A percentile compares a stretch with the other conserved stretches of the same genome.
Conservation (phyloP, 2,888 invertebrate genomes). For the Drosophila merina region DNA sequence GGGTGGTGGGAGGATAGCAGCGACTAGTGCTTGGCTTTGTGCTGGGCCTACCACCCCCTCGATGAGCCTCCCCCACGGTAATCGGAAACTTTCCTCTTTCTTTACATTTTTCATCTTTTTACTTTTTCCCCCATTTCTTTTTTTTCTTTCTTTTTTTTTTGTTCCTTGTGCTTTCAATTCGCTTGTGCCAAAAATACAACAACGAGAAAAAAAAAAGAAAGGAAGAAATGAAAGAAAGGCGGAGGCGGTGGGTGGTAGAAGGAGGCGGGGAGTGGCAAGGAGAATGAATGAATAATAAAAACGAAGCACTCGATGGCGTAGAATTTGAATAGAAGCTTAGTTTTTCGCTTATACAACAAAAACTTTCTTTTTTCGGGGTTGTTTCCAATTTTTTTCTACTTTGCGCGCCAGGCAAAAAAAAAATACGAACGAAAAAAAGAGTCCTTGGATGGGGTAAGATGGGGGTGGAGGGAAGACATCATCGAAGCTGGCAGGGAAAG, state of each 20-base stretch:
- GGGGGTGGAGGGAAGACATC: slow-evolving; percentile 45
- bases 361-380: slow-evolving; percentile 76
- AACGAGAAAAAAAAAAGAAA: slow-evolving; percentile 38
- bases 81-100: slow-evolving; percentile 81
- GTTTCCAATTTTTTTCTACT: slow-evolving; percentile 77
- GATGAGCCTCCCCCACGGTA: slow-evolving; percentile 51
- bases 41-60: slow-evolving; percentile 60
- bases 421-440: slow-evolving; percentile 12
- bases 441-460: slow-evolving; percentile 8
- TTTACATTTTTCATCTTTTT: slow-evolving; percentile 78
- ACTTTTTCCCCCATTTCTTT: slow-evolving; percentile 59
- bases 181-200: slow-evolving; percentile 75
- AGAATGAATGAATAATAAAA: slow-evolving; percentile 79
- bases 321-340: slow-evolving; percentile 83
- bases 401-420: slow-evolving; percentile 26
- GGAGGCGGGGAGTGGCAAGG: slow-evolving; percentile 20
- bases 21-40: slow-evolving; percentile 72
- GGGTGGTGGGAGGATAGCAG: slow-evolving; percentile 21
- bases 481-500: slow-evolving; percentile 48
- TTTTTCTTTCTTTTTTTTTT: slow-evolving; percentile 53
- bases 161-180: slow-evolving; percentile 67
- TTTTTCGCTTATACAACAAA: slow-evolving; percentile 82
- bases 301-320: slow-evolving; percentile 81
- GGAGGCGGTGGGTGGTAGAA: background rate
- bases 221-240: background rate